A percentile compares a stretch with the other conserved stretches of the same genome.
phyloP scores from a whole-genome alignment of 2,888 invertebrate genomes.

The Eupsilia transversa region DNA sequence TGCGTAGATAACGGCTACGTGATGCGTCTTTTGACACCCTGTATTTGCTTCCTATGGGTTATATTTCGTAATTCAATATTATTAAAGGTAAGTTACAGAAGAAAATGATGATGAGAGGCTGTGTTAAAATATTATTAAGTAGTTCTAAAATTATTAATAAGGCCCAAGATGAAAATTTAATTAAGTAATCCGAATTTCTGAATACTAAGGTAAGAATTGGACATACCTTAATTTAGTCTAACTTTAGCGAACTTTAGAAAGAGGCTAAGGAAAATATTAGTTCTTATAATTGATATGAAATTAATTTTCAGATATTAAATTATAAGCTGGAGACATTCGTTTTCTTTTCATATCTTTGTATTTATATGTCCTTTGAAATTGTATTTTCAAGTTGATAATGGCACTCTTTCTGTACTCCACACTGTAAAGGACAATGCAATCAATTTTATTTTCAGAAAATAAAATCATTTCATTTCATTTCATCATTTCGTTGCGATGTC shows the following conservation, averaged over 20 bases:
- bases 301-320: background rate
- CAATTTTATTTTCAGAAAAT: too few relatives aligned
- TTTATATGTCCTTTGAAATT: background rate
- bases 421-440: background rate
- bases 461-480: too few relatives aligned
- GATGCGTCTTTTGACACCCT: too few relatives aligned
- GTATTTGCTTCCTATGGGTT: background rate
- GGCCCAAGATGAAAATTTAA: conserved; percentile 1
- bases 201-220: background rate
- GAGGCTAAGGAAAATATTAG: background rate
- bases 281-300: conserved; percentile 9
- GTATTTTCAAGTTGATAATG: background rate
- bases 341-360: too few relatives aligned
- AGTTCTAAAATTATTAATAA: background rate
- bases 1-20: background rate
- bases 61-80: background rate
- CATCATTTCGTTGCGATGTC: too few relatives aligned
- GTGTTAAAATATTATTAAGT: background rate
- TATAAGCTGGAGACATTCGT: too few relatives aligned
- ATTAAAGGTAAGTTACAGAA: background rate
- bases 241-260: conserved; percentile 7
- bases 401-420: background rate
- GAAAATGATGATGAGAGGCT: background rate
- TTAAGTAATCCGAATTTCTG: conserved; percentile 2
- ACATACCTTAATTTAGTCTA: background rate